Conservation (phyloP, 2,797 vertebrate species). For the Thunnus albacares region DNA sequence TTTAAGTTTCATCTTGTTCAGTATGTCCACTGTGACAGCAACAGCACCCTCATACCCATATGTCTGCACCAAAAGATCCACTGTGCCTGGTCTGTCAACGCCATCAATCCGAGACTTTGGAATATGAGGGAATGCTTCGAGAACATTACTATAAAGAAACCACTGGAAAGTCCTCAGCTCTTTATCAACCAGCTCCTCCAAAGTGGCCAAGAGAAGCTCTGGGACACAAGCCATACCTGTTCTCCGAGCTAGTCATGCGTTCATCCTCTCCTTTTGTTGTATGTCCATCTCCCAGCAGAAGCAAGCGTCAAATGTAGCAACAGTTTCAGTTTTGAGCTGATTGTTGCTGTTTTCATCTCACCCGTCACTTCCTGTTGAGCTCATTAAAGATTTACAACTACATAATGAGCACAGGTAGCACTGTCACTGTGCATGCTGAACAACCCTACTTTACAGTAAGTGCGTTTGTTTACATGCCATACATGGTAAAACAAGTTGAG, state of each 20-base stretch:
- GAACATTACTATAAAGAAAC: slow-evolving; percentile 27
- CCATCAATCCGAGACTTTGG: slow-evolving; percentile 17
- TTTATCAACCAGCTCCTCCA: slow-evolving; percentile 33
- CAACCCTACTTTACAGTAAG: not conserved
- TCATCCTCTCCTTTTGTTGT: not conserved
- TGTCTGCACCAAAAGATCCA: slow-evolving; percentile 44
- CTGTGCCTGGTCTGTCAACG: slow-evolving; percentile 13
- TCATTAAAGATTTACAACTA: not conserved
- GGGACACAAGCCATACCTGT: slow-evolving; percentile 33
- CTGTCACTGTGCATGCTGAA: not conserved
- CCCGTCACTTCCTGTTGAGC: not conserved
- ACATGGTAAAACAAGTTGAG: slow-evolving; percentile 18
- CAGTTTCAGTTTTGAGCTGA: slow-evolving; percentile 44
- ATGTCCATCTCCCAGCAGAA: not conserved
- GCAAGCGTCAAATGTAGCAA: slow-evolving; percentile 1
- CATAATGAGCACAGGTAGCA: not conserved
- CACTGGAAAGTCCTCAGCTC: slow-evolving; percentile 52
- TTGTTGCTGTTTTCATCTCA: not conserved
- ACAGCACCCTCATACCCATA: slow-evolving; percentile 41
- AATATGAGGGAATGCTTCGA: slow-evolving; percentile 37
- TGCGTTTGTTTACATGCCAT: not conserved
- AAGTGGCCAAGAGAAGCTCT: slow-evolving; percentile 34
- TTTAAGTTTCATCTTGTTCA: slow-evolving; percentile 50
- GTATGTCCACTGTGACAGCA: slow-evolving; percentile 26
- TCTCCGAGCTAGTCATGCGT: not conserved